phyloP scores from a whole-genome alignment of 2,888 invertebrate genomes.

The Nomada goodeniana region DNA sequence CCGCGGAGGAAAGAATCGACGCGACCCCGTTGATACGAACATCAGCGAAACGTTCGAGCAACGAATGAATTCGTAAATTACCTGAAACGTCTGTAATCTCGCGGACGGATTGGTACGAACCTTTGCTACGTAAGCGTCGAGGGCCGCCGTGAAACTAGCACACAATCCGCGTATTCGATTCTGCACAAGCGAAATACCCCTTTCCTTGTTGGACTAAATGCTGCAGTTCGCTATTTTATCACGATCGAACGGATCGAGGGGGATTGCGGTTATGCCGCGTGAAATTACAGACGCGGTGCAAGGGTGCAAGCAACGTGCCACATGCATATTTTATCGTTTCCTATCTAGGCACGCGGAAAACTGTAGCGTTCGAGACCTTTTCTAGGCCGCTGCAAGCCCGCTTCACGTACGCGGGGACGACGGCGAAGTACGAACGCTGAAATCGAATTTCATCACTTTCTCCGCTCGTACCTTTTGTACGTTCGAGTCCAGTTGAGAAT shows the following conservation, averaged over 20 bases:
- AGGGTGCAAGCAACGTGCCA: constrained; percentile 6
- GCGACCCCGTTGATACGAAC: no score
- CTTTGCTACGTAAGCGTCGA: no score
- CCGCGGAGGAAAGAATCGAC: no score
- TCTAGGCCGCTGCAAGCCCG: not conserved
- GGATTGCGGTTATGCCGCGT: constrained; percentile 17
- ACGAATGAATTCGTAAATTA: no score
- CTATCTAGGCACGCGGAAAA: constrained; percentile 17
- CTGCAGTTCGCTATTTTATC: not conserved
- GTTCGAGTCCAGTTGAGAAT: not conserved
- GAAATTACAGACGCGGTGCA: constrained; percentile 25
- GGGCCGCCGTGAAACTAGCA: no score
- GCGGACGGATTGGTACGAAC: no score
- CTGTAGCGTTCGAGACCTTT: constrained; percentile 8
- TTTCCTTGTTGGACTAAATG: not conserved
- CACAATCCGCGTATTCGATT: no score
- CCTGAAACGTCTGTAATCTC: no score
- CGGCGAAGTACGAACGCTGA: not conserved
- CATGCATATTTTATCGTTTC: constrained; percentile 28
- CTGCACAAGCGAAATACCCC: no score
- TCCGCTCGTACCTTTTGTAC: not conserved
- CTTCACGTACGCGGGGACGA: constrained; percentile 5
- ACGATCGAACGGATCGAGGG: not conserved
- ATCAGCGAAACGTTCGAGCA: no score
- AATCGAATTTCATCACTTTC: constrained; percentile 22